Evolutionary conservation across 2,888 invertebrate genomes (phyloP), one percentile per base, ranked within the genome.

Genomic region (Ischnus inquisitorius): DNA sequence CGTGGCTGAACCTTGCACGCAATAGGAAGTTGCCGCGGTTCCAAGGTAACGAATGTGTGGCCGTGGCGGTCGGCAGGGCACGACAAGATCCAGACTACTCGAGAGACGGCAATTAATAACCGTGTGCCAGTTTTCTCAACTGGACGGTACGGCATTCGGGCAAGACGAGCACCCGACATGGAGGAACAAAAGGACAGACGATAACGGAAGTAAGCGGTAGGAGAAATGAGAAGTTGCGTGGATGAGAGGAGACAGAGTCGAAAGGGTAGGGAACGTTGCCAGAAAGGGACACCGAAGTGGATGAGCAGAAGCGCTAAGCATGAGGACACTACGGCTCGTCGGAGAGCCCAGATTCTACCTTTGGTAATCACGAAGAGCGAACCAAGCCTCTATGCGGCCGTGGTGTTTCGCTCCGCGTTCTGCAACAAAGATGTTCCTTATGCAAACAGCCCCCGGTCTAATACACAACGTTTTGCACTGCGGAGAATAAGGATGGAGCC

Each of bases 361-460:
- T 75, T 46, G 81, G 85, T 85, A 85, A 89, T 85, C 80, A 67
- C 74, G 54, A 80, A n/a, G 77, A 85, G 87, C 77, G 85, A 80
- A 79, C 6, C 25, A 57, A 79, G 28, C 57, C 25, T 46, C 65
- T 16, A 14, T 41, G 39, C 46, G 79, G 43, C 68, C 19, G 19
- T 19, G 62, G 68, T 48, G 65, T 72, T 57, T 14, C 80, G 67
- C 78, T 83, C 43, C 62, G 75, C 60, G 75, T 82, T 85, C 83
- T 85, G 74, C 79, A 84, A 86, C 85, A 86, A 87, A 87, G 86
- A 83, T 84, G 72, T 86, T 75, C 57, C 82, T 87, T 83, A 74
- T 81, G 85, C 83, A 88, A 87, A 87, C 82, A 86, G 83, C 81
- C 83, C 54, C 65, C 79, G 82, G 85, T 83, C 77, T 86, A 84